Conservation (phyloP, 2,888 invertebrate genomes). For the Agapetus fuscipes region DNA sequence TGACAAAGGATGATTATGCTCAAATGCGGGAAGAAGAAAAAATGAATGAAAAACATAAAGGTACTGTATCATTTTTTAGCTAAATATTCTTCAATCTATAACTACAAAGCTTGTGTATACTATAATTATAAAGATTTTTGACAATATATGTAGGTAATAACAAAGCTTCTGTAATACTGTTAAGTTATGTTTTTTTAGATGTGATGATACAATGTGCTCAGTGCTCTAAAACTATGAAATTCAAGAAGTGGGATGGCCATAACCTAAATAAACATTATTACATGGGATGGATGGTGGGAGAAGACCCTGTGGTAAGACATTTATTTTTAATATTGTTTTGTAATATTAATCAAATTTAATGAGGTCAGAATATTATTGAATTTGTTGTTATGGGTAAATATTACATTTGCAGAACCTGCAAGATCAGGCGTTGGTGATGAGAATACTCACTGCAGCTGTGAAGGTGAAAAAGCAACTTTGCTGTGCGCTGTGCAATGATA, state of each 20-base stretch:
- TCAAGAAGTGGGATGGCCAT: slow-evolving; percentile 38
- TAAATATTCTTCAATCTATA: too few relatives aligned
- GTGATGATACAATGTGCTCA: slow-evolving; percentile 33
- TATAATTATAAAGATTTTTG: too few relatives aligned
- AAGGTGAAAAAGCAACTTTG: slow-evolving; percentile 34
- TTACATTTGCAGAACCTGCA: slow-evolving; percentile 45
- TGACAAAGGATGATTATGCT: neutral
- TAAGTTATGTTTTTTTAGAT: slow-evolving; percentile 11
- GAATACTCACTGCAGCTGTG: slow-evolving; percentile 35
- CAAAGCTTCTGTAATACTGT: too few relatives aligned
- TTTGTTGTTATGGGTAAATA: too few relatives aligned
- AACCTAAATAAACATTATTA: slow-evolving; percentile 45
- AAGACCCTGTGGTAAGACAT: slow-evolving; percentile 37
- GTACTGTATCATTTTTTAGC: too few relatives aligned
- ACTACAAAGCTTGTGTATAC: too few relatives aligned
- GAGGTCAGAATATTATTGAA: slow-evolving; percentile 12
- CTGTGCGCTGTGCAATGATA: slow-evolving; percentile 46
- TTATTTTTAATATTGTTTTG: too few relatives aligned
- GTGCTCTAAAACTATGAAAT: slow-evolving; percentile 35
- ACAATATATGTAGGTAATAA: too few relatives aligned
- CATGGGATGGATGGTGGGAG: slow-evolving; percentile 47
- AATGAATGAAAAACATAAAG: neutral
- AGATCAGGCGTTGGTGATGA: slow-evolving; percentile 37
- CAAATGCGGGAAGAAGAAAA: neutral
- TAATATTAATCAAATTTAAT: slow-evolving; percentile 32